phyloP scores from a whole-genome alignment of 2,888 invertebrate genomes.

The Mythimna ferrago region DNA sequence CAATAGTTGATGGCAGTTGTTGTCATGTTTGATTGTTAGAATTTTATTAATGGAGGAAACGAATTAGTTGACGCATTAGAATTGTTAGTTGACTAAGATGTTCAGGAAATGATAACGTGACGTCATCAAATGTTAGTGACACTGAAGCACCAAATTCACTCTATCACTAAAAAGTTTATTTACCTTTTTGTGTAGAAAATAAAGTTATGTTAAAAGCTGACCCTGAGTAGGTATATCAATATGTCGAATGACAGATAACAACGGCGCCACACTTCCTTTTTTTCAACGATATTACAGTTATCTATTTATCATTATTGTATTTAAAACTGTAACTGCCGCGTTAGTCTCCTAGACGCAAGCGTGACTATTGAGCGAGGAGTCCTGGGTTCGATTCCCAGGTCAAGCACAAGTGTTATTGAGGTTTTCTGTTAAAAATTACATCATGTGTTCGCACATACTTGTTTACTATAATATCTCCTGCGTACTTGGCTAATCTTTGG shows the following conservation, averaged over 20 bases:
- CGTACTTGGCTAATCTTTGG: too few species aligned
- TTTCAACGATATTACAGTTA: conserved; percentile 16
- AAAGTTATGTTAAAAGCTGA: too few species aligned
- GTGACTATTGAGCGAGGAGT: too few species aligned
- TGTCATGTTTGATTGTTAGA: conserved; percentile 9
- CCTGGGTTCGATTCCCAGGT: too few species aligned
- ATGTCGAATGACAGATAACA: conserved; percentile 16
- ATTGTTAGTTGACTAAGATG: conserved; percentile 11
- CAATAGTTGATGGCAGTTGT: conserved; percentile 2
- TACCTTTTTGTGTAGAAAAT: too few species aligned
- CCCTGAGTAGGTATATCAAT: neutral
- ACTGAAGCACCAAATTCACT: neutral
- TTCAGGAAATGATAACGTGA: conserved; percentile 2
- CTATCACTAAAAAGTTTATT: too few species aligned
- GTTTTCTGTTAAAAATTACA: too few species aligned
- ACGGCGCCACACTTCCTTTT: conserved; percentile 31
- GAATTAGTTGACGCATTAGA: conserved; percentile 28
- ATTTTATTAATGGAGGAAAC: conserved; percentile 13
- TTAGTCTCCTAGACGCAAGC: too few species aligned
- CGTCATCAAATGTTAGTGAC: neutral
- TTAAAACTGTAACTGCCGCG: conserved; percentile 7
- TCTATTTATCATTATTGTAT: conserved; percentile 14
- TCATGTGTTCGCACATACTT: too few species aligned
- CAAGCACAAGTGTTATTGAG: too few species aligned
- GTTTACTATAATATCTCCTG: too few species aligned